A percentile compares a stretch with the other conserved stretches of the same genome.
These are phyloP conservation scores for Myripristis murdjan DNA, from an alignment of 2,797 vertebrate genomes.

Conservation along the genomic window DNA sequence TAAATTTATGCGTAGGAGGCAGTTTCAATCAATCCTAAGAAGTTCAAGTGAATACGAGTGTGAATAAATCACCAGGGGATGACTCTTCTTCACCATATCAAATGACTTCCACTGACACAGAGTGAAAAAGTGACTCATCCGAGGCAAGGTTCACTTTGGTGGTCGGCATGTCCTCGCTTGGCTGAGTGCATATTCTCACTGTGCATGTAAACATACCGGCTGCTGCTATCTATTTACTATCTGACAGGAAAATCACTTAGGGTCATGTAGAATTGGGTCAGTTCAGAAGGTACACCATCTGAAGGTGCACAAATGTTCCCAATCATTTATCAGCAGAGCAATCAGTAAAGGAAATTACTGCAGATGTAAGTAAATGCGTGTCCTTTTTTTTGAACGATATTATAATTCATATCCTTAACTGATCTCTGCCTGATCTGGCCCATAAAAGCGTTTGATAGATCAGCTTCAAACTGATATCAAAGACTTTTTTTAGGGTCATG, in stretches of 20 bases:
- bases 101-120: not conserved
- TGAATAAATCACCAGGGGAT: constrained; percentile 20
- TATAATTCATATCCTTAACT: no score
- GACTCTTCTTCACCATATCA: constrained; percentile 9
- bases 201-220: not conserved
- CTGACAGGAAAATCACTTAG: not conserved
- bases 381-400: no score
- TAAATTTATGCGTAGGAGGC: constrained; percentile 20
- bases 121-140: constrained; percentile 6
- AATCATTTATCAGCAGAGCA: not conserved
- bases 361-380: no score
- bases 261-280: not conserved
- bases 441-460: no score
- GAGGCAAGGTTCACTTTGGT: not conserved
- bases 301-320: not conserved
- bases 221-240: not conserved
- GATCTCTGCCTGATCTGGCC: no score
- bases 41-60: not conserved
- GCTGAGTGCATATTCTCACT: not conserved
- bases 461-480: no score
- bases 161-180: not conserved
- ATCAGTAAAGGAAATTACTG: not conserved
- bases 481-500: no score
- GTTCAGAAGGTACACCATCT: not conserved
- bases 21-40: constrained; percentile 1